Conservation (phyloP, 2,888 invertebrate genomes). For the Papilio gigon region DNA sequence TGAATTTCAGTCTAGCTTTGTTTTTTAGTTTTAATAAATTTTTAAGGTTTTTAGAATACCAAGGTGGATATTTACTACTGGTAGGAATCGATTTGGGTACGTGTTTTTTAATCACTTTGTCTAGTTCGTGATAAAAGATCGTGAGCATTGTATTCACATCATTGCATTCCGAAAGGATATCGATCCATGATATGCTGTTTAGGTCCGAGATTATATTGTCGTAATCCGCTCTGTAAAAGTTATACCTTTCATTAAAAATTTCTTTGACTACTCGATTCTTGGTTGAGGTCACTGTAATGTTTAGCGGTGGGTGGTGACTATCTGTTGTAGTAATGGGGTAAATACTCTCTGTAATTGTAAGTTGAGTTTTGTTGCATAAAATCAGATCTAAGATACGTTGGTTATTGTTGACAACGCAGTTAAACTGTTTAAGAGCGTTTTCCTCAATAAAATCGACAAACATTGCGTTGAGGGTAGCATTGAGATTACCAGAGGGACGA, state of each 20-base stretch:
- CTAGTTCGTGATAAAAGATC: not conserved
- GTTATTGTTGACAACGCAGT: not conserved
- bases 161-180: not conserved
- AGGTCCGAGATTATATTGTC: not conserved
- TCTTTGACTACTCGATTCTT: not conserved
- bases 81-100: conserved; percentile 9
- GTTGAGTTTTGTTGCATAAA: conserved; percentile 1
- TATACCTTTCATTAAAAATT: not conserved
- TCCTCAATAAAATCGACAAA: conserved; percentile 10
- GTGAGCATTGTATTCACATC: conserved; percentile 6
- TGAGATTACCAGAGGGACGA: not conserved
- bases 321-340: not conserved
- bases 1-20: conserved; percentile 10
- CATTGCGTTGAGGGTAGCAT: not conserved
- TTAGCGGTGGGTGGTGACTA: conserved; percentile 5
- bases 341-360: not conserved
- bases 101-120: conserved; percentile 4
- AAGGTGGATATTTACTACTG: conserved; percentile 3
- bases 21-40: not conserved
- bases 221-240: not conserved
- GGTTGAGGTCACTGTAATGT: not conserved
- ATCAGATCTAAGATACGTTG: not conserved
- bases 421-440: not conserved
- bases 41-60: conserved; percentile 6
- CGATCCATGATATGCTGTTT: not conserved